A percentile compares a stretch with the other conserved stretches of the same genome.
phyloP scores from a whole-genome alignment of 2,113 vertebrate genomes.

The Triplophysa dalaica region DNA sequence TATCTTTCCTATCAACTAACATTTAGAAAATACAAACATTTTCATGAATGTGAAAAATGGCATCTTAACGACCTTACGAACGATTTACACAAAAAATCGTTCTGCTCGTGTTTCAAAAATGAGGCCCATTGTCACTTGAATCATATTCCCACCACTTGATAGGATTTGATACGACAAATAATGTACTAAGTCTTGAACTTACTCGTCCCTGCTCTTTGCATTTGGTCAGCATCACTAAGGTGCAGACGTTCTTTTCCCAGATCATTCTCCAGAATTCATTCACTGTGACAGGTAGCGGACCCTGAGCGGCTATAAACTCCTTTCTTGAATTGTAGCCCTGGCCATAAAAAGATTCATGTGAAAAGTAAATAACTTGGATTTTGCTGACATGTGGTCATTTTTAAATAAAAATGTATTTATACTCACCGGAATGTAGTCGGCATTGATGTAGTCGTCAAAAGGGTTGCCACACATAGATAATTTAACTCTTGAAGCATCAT shows the following conservation, averaged over 20 bases:
- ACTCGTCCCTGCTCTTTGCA: slow-evolving; percentile 93
- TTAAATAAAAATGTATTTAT: neutral
- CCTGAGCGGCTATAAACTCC: slow-evolving; percentile 93
- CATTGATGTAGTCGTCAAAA: slow-evolving; percentile 92
- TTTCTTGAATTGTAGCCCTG: slow-evolving; percentile 88
- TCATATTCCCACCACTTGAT: neutral
- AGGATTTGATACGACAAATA: neutral
- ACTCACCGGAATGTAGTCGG: slow-evolving; percentile 93
- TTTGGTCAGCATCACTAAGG: slow-evolving; percentile 93
- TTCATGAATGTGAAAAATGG: too few species aligned
- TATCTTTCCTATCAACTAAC: too few species aligned
- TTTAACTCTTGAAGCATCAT: slow-evolving; percentile 92
- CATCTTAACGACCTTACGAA: too few species aligned
- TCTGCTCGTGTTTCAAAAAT: too few species aligned
- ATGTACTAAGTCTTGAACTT: slow-evolving; percentile 53
- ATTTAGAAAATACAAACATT: too few species aligned
- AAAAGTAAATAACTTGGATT: slow-evolving; percentile 4
- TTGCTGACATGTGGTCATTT: neutral
- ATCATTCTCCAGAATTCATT: slow-evolving; percentile 96
- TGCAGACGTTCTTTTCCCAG: slow-evolving; percentile 90
- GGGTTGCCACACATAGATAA: slow-evolving; percentile 79
- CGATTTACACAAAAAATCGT: too few species aligned
- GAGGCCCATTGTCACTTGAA: neutral
- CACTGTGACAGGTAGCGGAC: slow-evolving; percentile 86
- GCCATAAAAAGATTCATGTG: slow-evolving; percentile 32